These are phyloP conservation scores for Trachelus troglodyta DNA, from an alignment of 2,888 invertebrate species.

Conservation along the genomic window DNA sequence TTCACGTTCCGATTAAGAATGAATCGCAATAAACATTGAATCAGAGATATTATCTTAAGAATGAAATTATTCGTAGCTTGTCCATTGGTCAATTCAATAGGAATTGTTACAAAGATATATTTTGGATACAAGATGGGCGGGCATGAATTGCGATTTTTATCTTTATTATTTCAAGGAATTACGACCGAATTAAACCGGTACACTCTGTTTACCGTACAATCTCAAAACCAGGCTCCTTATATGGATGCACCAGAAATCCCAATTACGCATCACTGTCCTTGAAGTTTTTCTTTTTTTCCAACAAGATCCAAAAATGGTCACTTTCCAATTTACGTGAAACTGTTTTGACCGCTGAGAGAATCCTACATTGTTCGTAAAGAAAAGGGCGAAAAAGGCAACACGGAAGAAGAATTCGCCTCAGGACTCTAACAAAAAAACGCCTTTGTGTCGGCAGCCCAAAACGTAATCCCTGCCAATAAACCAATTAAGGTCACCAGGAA, in stretches of 20 bases:
- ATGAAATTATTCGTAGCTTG: neutral
- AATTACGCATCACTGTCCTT: neutral
- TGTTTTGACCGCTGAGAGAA: slow-evolving; percentile 35
- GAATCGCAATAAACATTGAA: neutral
- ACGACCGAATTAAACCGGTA: neutral
- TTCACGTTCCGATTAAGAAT: neutral
- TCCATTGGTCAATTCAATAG: neutral
- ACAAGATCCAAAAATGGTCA: neutral
- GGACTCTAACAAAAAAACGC: slow-evolving; percentile 26
- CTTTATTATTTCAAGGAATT: neutral
- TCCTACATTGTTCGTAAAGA: slow-evolving; percentile 14
- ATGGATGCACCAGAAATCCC: neutral
- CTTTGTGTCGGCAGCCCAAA: slow-evolving; percentile 42
- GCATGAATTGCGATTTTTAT: neutral
- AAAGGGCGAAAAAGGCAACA: slow-evolving; percentile 14
- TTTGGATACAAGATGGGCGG: neutral
- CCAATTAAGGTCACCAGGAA: slow-evolving; percentile 49
- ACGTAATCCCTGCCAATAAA: slow-evolving; percentile 53
- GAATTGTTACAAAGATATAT: neutral
- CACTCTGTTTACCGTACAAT: neutral
- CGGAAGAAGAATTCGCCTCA: slow-evolving; percentile 4
- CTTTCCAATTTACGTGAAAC: slow-evolving; percentile 22
- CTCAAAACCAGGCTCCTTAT: neutral
- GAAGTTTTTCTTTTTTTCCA: neutral
- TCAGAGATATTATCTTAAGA: neutral